Base-by-base conservation (phyloP, 1,140 invertebrate genomes). In the Pseudachorutes palmiensis region DNA sequence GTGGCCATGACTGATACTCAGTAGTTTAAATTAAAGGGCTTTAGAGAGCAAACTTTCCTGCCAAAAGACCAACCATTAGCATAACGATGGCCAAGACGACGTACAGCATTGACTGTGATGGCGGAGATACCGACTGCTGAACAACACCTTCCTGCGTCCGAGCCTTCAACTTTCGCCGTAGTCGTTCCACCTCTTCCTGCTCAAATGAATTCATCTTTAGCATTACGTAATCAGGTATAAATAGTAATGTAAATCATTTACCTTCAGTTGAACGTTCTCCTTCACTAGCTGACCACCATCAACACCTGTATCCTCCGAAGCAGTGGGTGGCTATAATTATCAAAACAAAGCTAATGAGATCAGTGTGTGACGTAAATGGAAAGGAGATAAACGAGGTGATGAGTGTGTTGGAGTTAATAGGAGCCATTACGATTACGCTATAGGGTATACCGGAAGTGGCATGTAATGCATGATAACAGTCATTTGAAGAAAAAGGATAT, bases 1-100 rank as follows among this genome's bases (percentile, higher is more conserved):
- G n/a, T n/a, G n/a, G n/a, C n/a, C n/a, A n/a, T n/a, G n/a, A n/a
- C n/a, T n/a, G n/a, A n/a, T n/a, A n/a, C n/a, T n/a, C n/a, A n/a
- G n/a, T n/a, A n/a, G n/a, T n/a, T n/a, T 72, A 19, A 45, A 45
- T 45, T 33, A 55, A n/a, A 26, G 28, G 26, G 24, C 24, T 71
- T 79, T 77, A 81, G 64, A 82, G 77, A 65, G 81, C 72, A 68
- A 80, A 79, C 75, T 81, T 82, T 48, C 81, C 80, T 31, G 81
- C 68, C 59, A 82, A 73, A 60, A 81, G 76, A 68, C 81, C 80
- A 68, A 81, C 67, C 57, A 82, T 70, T 58, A 68, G 76, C 51
- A 75, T 76, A 31, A 76, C 62, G 57, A 81, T 64, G 30, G 79
- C 79, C 70, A 77, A 70, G 62, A 81, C 75, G 30, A 82, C 69